phyloP scores from a whole-genome alignment of 2,888 invertebrate genomes.

The Trachelus stipa region DNA sequence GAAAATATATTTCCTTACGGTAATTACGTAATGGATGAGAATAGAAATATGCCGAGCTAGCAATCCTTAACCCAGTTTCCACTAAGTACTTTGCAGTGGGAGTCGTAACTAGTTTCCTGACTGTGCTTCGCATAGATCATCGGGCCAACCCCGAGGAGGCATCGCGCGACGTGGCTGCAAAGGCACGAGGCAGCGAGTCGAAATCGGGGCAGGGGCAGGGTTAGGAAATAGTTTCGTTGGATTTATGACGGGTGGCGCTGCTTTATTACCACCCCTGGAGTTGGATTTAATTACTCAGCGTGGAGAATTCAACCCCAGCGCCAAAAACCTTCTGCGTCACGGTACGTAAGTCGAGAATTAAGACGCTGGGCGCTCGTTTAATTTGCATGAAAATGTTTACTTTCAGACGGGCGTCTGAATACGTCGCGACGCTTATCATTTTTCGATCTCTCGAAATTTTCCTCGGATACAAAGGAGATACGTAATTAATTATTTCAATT shows the following conservation, averaged over 20 bases:
- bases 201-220: background rate
- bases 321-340: constrained; percentile 11
- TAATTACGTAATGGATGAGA: background rate
- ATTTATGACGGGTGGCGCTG: constrained; percentile 32
- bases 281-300: constrained; percentile 39
- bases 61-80: constrained; percentile 4
- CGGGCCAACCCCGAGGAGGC: background rate
- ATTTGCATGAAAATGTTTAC: constrained; percentile 7
- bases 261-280: constrained; percentile 33
- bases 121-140: constrained; percentile 7
- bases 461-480: background rate
- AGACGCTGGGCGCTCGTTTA: constrained; percentile 9
- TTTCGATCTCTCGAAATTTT: background rate
- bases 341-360: constrained; percentile 6
- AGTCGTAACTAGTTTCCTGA: background rate
- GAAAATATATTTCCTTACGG: background rate
- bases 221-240: constrained; percentile 33
- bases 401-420: background rate
- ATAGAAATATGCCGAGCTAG: background rate
- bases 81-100: background rate
- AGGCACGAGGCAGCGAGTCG: background rate
- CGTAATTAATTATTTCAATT: background rate
- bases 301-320: constrained; percentile 13
- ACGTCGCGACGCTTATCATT: background rate
- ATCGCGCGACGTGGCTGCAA: background rate